phyloP scores from a whole-genome alignment of 2,888 invertebrate genomes.

The Drosophila mimica region DNA sequence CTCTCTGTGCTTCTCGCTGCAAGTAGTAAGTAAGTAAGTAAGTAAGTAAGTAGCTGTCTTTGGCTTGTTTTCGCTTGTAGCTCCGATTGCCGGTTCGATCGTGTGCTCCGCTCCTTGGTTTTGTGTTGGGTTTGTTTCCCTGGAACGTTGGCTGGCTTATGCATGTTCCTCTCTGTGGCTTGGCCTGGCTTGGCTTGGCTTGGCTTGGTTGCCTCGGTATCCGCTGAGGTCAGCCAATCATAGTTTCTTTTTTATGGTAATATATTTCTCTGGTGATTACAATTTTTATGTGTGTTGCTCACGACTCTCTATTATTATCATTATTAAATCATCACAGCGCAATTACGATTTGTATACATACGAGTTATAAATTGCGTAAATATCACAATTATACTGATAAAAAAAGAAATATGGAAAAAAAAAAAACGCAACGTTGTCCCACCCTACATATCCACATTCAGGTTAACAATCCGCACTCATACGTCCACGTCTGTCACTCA shows the following conservation, averaged over 20 bases:
- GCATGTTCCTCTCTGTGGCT: neutral
- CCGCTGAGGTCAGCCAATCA: constrained; percentile 12
- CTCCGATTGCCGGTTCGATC: constrained; percentile 38
- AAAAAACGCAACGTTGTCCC: neutral
- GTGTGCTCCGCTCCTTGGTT: neutral
- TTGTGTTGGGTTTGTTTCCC: constrained; percentile 28
- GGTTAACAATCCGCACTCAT: constrained; percentile 25
- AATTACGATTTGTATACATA: neutral
- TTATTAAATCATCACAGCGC: constrained; percentile 1
- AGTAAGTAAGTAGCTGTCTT: constrained; percentile 57
- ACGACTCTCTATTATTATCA: neutral
- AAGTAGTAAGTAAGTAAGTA: constrained; percentile 39
- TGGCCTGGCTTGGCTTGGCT: too few species aligned
- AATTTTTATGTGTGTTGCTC: neutral
- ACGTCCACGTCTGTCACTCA: constrained; percentile 43
- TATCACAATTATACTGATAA: neutral
- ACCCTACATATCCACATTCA: constrained; percentile 3
- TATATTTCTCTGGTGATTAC: neutral
- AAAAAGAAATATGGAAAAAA: too few species aligned
- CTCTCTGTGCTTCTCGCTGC: constrained; percentile 5
- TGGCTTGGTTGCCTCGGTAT: neutral
- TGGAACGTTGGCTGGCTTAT: constrained; percentile 11
- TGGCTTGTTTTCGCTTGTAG: constrained; percentile 70
- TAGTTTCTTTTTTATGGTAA: constrained; percentile 4
- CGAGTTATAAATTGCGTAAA: neutral